Evolutionary conservation across 2,113 vertebrate species (phyloP), one percentile per base, ranked within the genome.

Genomic region (Cephalophus harveyi): DNA sequence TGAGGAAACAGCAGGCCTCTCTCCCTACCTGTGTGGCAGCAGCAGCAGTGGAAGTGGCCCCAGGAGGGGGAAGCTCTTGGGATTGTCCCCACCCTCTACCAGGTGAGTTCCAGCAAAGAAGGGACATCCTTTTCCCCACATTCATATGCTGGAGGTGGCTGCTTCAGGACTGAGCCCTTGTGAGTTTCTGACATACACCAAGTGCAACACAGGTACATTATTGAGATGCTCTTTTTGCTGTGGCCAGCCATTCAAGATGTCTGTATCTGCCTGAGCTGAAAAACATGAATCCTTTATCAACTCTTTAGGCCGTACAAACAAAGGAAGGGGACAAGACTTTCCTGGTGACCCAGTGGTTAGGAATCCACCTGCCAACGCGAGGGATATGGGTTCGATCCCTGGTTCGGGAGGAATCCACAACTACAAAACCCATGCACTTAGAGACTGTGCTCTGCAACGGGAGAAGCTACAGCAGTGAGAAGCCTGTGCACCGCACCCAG

Each of bases 401-500:
- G 27, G 76, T 17, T 46, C 0, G 6, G 40, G 71, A 43, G 71
- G 23, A 27, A 27, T 76, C 40, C 71, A 27, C 71, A 76, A 0
- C 12, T 76, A 43, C 12, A 43, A 76, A 76, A 43, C 71, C 71
- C 23, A 76, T 27, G 40, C 23, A 27, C 40, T 76, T 43, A 76
- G 40, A 27, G 71, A 43, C 12, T 15, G 9, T 36, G 40, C 23
- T 7, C 3, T 43, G 71, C 40, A 43, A 27, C 6, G 7, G 40
- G 40, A 76, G 71, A 43, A 14, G 12, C 40, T 15, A 2, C 40
- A 43, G 40, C 67, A 14, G 40, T 43, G 71, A 27, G 23, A 14
- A 76, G 71, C 12, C 12, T 0, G 1, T 43, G 40, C 3, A 7
- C 12, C 0, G 0, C 71, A 43, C 25, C 71, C 23, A 43, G 3